A percentile compares a stretch with the other conserved stretches of the same genome.
Conservation (phyloP, 2,888 invertebrate species). For the Drosophila rellima region DNA sequence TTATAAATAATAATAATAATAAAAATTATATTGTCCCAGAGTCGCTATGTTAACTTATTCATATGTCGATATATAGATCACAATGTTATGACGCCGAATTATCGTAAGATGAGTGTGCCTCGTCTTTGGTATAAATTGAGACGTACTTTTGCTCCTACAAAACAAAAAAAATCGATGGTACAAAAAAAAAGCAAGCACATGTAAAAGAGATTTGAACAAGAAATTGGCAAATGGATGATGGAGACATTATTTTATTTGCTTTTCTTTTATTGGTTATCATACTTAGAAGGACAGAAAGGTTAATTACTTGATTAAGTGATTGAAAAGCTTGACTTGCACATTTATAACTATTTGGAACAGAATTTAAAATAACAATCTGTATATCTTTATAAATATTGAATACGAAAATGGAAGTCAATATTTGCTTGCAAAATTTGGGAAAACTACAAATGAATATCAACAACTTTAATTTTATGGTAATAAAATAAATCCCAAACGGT, state of each 20-base stretch:
- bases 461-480: too few species aligned
- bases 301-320: too few species aligned
- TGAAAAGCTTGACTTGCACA: too few species aligned
- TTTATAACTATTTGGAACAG: too few species aligned
- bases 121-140: slow-evolving; percentile 27
- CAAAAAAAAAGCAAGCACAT: background rate
- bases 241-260: too few species aligned
- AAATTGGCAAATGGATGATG: background rate
- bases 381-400: too few species aligned
- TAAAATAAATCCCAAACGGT: too few species aligned
- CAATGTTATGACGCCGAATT: background rate
- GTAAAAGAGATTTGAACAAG: background rate
- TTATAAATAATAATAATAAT: background rate
- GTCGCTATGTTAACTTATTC: slow-evolving; percentile 16
- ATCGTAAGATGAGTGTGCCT: slow-evolving; percentile 22
- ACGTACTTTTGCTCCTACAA: slow-evolving; percentile 17
- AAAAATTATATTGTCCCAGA: slow-evolving; percentile 1
- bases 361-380: too few species aligned
- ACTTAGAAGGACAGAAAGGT: too few species aligned
- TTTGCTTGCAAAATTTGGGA: too few species aligned
- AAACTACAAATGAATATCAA: too few species aligned
- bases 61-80: slow-evolving; percentile 11
- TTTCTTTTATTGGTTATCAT: background rate
- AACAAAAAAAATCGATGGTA: background rate
- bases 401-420: too few species aligned